Evolutionary conservation across 2,797 vertebrate genomes (phyloP), one percentile per base, ranked within the genome.

Genomic region (Xiphorhynchus erythropygius): DNA sequence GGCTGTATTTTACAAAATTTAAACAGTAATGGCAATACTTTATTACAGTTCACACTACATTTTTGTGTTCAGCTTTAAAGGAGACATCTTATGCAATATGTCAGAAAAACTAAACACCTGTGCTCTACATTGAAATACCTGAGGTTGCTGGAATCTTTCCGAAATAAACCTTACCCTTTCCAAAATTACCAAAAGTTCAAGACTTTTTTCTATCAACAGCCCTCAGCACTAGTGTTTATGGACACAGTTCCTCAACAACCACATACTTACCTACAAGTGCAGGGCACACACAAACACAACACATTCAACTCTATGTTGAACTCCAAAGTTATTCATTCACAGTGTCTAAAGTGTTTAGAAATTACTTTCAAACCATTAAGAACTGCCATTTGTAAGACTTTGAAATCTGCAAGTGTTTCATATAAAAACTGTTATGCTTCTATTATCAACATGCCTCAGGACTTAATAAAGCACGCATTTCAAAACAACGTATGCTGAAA

Each of bases 391-490:
- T 67, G 12, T 64, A 79, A 57, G 41, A 30, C 85, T 89, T 24
- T 13, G 23, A 47, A 93, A 82, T 41, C 55, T 74, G 25, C 18
- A 90, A 92, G 37, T 27, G 7, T 27, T 90, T 53, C 56, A 37
- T 12, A 27, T 79, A 76, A 93, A 82, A 73, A 35, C 50, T 67
- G 63, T 82, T 96, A 70, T 4, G 14, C 23, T 90, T 74, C 85
- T 84, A 70, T 94, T 90, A 86, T 79, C 74, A 91, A 63, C 56
- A 71, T 2, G 60, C 75, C 80, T 88, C 77, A 64, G 67, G 76
- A 91, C 60, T 91, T 88, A 80, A 87, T 90, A 87, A 91, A 92
- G 41, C 37, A 81, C 22, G 4, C 59, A 76, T 93, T 95, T 96
- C 76, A 77, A 79, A 89, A 60, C 76, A 86, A 52, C 85, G 64